A percentile compares a stretch with the other conserved stretches of the same genome.
phyloP scores from a whole-genome alignment of 1,140 invertebrate species.

The Drosophila azteca region DNA sequence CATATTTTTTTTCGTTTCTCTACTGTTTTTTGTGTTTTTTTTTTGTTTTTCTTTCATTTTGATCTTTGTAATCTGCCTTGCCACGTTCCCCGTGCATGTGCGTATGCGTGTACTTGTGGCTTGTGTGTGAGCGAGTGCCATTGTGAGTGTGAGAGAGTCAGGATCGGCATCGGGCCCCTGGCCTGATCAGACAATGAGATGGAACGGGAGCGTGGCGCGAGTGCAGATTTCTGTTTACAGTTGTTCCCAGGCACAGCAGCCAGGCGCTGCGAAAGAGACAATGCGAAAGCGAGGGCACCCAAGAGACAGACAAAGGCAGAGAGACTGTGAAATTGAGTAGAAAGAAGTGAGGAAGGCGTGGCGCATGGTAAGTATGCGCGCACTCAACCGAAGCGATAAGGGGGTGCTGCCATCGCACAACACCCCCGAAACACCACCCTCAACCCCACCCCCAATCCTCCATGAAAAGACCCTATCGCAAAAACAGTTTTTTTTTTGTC shows the following conservation, averaged over 20 bases:
- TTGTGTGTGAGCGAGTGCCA: slow-evolving; percentile 16
- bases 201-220: slow-evolving; percentile 43
- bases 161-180: slow-evolving; percentile 9
- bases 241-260: slow-evolving; percentile 28
- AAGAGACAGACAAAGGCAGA: slow-evolving; percentile 60
- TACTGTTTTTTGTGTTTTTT: slow-evolving; percentile 6
- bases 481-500: slow-evolving; percentile 43
- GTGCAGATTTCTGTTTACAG: slow-evolving; percentile 58
- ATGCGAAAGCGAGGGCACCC: slow-evolving; percentile 43
- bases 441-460: slow-evolving; percentile 13
- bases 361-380: slow-evolving; percentile 77
- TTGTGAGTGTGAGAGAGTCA: background rate
- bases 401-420: slow-evolving; percentile 56
- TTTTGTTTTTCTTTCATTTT: slow-evolving; percentile 42
- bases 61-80: slow-evolving; percentile 44
- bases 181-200: slow-evolving; percentile 18
- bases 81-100: background rate
- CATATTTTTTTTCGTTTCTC: slow-evolving; percentile 1
- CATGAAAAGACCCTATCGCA: too few species aligned
- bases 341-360: slow-evolving; percentile 50
- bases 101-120: slow-evolving; percentile 3
- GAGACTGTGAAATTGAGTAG: slow-evolving; percentile 50
- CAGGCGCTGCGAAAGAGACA: slow-evolving; percentile 32
- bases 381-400: slow-evolving; percentile 67
- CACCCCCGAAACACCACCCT: slow-evolving; percentile 13